phyloP scores from a whole-genome alignment of 2,797 vertebrate genomes.

The Tiaroga cobitis region DNA sequence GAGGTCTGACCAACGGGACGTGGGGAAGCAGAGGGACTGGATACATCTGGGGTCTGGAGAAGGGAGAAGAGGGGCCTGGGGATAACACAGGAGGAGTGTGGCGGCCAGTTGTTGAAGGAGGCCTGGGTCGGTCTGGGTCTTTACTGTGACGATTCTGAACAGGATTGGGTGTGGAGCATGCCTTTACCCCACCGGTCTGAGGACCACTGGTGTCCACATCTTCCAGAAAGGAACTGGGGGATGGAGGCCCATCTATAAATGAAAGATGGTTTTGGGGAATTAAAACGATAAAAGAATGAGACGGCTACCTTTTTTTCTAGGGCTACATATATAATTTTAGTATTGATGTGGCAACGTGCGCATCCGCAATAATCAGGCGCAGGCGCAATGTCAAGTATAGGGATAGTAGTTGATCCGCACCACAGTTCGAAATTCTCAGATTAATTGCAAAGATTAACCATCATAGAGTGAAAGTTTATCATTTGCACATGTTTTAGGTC shows the following conservation, averaged over 20 bases:
- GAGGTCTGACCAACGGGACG: conserved; percentile 89
- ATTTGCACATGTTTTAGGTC: background rate
- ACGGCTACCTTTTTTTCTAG: background rate
- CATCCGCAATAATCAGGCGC: background rate
- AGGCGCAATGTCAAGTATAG: background rate
- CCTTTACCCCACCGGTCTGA: conserved; percentile 71
- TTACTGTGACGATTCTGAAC: conserved; percentile 83
- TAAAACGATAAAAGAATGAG: background rate
- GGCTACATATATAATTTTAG: background rate
- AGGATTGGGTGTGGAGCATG: conserved; percentile 82
- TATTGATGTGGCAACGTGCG: background rate
- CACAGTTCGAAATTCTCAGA: background rate
- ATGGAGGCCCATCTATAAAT: conserved; percentile 67
- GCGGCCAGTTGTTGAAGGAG: conserved; percentile 82
- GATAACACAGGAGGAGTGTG: conserved; percentile 85
- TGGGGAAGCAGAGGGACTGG: conserved; percentile 92
- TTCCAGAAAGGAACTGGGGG: conserved; percentile 73
- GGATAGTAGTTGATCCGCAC: background rate
- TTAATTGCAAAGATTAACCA: background rate
- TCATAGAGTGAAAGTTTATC: background rate
- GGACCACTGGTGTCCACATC: conserved; percentile 65
- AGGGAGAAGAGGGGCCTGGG: conserved; percentile 84
- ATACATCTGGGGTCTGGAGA: conserved; percentile 87
- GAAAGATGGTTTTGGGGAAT: conserved; percentile 10
- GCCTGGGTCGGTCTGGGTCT: conserved; percentile 88